Conservation (phyloP, 2,888 invertebrate genomes). For the Myathropa florea region DNA sequence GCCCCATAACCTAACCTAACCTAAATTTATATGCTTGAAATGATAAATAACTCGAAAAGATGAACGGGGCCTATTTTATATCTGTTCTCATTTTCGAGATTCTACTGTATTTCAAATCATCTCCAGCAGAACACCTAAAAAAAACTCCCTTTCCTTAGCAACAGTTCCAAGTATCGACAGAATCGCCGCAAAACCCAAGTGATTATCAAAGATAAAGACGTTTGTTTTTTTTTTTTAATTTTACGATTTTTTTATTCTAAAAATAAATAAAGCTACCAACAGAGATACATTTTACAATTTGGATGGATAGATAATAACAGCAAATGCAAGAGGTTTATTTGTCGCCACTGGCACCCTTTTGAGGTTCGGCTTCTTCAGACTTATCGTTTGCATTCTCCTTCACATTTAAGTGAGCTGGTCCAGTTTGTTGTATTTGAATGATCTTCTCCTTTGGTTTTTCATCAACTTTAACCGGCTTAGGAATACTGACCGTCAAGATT, state of each 20-base stretch:
- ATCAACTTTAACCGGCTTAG: conserved; percentile 79
- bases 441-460: conserved; percentile 81
- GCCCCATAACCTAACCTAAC: too few species aligned
- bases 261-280: neutral
- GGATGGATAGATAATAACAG: neutral
- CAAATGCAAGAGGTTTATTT: neutral
- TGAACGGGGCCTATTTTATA: too few species aligned
- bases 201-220: neutral
- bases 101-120: too few species aligned
- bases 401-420: conserved; percentile 82
- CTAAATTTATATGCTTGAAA: too few species aligned
- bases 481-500: conserved; percentile 86
- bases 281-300: neutral
- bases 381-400: conserved; percentile 77
- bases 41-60: too few species aligned
- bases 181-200: too few species aligned
- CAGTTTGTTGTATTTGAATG: conserved; percentile 84
- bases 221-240: neutral
- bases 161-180: too few species aligned
- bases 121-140: too few species aligned
- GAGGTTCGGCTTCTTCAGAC: neutral
- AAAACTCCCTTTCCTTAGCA: too few species aligned
- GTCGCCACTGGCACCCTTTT: neutral
- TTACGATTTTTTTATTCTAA: neutral
- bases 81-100: too few species aligned